Percentiles rank a stretch among this genome's conserved stretches.
Evolutionary conservation across 2,113 vertebrate species (phyloP).

Genomic region (Solenodon paradoxus): DNA sequence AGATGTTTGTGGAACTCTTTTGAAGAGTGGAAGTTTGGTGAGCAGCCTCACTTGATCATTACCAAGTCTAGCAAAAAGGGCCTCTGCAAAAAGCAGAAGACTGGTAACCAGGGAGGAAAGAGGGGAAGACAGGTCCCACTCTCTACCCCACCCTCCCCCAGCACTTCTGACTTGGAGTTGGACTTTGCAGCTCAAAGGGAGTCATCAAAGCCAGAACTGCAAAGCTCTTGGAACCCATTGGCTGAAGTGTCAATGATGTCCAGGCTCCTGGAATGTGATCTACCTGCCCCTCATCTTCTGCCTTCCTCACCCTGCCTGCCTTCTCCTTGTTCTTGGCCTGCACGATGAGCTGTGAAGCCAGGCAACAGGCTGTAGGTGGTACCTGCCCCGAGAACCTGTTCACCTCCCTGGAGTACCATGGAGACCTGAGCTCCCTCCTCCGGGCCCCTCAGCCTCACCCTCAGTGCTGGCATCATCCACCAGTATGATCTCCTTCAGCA

Average conservation of each 20-base stretch:
- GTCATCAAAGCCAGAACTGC: background rate
- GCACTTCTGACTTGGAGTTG: background rate
- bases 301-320: background rate
- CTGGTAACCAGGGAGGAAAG: background rate
- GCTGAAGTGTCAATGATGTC: background rate
- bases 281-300: fast-evolving
- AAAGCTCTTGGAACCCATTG: background rate
- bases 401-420: background rate
- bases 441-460: conserved; percentile 80
- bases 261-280: background rate
- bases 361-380: background rate
- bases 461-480: conserved; percentile 96
- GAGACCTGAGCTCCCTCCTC: background rate
- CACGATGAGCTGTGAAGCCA: background rate
- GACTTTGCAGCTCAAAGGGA: background rate
- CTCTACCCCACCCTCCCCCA: too few species aligned
- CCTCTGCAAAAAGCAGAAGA: background rate
- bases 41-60: background rate
- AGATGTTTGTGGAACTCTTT: background rate
- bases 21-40: background rate
- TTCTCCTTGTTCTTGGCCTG: background rate
- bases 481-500: conserved; percentile 91
- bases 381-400: background rate
- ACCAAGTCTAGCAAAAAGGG: background rate
- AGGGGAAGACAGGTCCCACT: background rate